phyloP scores from a whole-genome alignment of 2,888 invertebrate genomes.

The Drosophila mettleri region DNA sequence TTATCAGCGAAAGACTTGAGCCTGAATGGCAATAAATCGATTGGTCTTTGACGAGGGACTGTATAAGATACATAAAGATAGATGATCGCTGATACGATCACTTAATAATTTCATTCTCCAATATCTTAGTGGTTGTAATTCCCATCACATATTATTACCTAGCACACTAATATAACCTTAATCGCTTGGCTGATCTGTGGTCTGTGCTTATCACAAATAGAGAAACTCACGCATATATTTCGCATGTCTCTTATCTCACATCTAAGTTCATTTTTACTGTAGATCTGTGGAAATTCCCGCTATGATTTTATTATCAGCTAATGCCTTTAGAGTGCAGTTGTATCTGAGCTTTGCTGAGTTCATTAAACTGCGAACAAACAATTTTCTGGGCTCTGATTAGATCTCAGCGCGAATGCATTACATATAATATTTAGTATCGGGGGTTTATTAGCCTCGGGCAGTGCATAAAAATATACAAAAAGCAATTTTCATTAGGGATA shows the following conservation, averaged over 20 bases:
- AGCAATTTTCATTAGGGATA: constrained; percentile 14
- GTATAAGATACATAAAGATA: no score
- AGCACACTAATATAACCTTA: no score
- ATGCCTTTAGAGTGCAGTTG: not conserved
- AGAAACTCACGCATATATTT: no score
- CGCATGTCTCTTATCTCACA: not conserved
- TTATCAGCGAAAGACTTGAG: no score
- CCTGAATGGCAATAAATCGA: no score
- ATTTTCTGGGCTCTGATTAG: not conserved
- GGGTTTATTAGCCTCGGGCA: not conserved
- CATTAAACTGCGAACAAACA: not conserved
- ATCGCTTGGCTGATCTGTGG: no score
- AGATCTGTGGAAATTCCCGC: not conserved
- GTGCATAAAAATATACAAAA: not conserved
- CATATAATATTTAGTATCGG: not conserved
- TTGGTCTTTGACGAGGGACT: no score
- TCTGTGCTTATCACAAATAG: no score
- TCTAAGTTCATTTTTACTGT: not conserved
- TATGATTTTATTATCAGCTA: not conserved
- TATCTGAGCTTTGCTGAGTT: not conserved
- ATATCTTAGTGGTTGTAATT: no score
- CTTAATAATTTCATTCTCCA: no score
- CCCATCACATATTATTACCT: no score
- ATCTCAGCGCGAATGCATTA: not conserved
- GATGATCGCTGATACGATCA: no score